Base-by-base conservation (phyloP, 2,113 vertebrate genomes). In the Chionodraco myersi region DNA sequence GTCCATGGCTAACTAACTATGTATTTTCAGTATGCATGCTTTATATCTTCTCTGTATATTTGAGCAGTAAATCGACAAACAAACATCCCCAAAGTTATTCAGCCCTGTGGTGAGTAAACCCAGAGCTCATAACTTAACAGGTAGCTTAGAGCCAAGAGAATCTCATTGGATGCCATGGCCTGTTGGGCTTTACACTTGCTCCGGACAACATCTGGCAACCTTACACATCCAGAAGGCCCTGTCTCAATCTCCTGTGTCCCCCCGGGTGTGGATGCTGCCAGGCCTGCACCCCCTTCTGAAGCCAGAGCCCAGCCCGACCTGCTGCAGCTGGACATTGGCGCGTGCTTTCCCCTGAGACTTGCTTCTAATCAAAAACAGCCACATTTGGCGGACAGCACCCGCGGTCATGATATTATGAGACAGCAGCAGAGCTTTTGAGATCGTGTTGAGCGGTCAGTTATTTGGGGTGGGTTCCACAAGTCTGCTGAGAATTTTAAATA, bases 401-500 rank as follows among this genome's bases (percentile, higher is more conserved):
- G 26, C 86, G 85, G 86, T 82, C 80, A 75, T 76, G 67, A 83
- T 84, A 79, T 93, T 88, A 90, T 87, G 87, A 90, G 78, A 78
- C 63, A 68, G 82, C 81, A 72, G 66, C 80, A 78, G 82, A 80
- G 75, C 72, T 87, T 85, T 79, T 15, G 77, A 86, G 85, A 71
- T 64, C 30, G 41, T 12, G 6, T 44, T 81, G 53, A 86, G 61
- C 14, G 4, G 64, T 77, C 81, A 83, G 59, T 85, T 90, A 76
- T 84, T 81, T 81, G 47, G 72, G 68, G 30, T 45, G 47, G 45
- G 49, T 79, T 64, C 75, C 77, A 67, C 63, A 76, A 62, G 57
- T 68, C 21, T 10, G 6, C 59, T 11, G 47, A 80, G 77, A 84
- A 80, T 87, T 54, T 79, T 66, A 70, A 88, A 52, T 44, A 83